Base-by-base conservation (phyloP, 2,113 vertebrate genomes). In the Gallinago jamesoni region DNA sequence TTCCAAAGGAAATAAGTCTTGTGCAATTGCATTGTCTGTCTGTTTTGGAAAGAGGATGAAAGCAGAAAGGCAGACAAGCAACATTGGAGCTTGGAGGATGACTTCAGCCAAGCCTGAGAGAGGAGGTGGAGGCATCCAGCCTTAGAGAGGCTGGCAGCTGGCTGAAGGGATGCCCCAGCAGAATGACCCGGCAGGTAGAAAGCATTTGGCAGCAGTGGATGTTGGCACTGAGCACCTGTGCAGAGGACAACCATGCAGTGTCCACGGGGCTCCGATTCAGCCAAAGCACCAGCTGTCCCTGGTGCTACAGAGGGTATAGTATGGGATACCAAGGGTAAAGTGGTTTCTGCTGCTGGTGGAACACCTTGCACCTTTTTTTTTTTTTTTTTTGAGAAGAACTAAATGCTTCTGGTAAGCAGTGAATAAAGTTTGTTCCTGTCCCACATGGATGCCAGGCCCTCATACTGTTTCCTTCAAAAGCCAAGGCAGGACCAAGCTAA, bases 201-300 rank as follows among this genome's bases (percentile, higher is more conserved):
- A 45, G 45, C 14, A 7, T 39, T 52, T 66, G 63, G 28, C 53
- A 81, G 69, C 48, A 28, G 33, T 31, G 18, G 20, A 6, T 39
- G 21, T 18, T 60, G 78, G 27, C 23, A 37, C 45, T 0, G 1
- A 55, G 45, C 39, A 41, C 4, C 2, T 0, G 0, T 57, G 53
- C 45, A 30, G 41, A 45, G 24, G 30, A 7, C 41, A 37, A 11
- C 59, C 21, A 6, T 30, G 16, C 24, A 31, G 70, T 20, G 14
- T 0, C 1, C n/a, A 6, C 4, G 3, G 39, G 7, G 25, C 35
- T 78, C 15, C 57, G 9, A 3, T 8, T 14, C 41, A 28, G 35
- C 33, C 4, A 1, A 21, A 55, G 12, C 3, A 14, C 41, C 50
- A 31, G 10, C 35, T 60, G 21, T 27, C 6, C 27, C 45, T 0